Evolutionary conservation across 2,888 invertebrate genomes (phyloP), one percentile per base, ranked within the genome.

Genomic region (Nomada lathburiana): DNA sequence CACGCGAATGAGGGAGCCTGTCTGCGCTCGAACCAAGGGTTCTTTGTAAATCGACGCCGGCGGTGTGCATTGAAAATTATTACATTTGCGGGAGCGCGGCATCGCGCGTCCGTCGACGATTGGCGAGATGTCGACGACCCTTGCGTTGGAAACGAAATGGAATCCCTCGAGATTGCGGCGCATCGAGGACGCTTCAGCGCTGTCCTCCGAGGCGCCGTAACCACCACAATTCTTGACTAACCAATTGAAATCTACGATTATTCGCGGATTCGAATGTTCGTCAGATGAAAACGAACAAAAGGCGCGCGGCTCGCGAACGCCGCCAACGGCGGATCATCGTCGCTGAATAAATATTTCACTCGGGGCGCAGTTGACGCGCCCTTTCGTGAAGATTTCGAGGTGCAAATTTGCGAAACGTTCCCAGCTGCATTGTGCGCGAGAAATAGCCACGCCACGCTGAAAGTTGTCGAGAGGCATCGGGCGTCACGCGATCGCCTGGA

Each of bases 1-100:
- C 84, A 83, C 84, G 70, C 70, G 70, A 70, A 47, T 13, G 0
- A 13, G 59, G 53, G 68, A 65, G 47, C 63, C 60, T 36, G 52
- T 20, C 26, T 70, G 18, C n/a, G 16, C 57, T 20, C 55, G 50
- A 62, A 71, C 68, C 16, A 53, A 67, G 59, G 57, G 23, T 53
- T 52, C 26, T 20, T 20, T 23, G 23, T 23, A 57, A 13, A 57
- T 7, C 11, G 20, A 63, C 18, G 5, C n/a, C 9, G 13, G 20
- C 16, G 23, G 16, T 10, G 11, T 23, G 18, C 7, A 3, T 42
- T 0, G 53, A 9, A 26, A n/a, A 63, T 55, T 53, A 23, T 63
- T 44, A 44, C 63, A 13, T 42, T 53, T 18, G 20, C 52, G 23
- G 9, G 26, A 42, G 29, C 18, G 7, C 0, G 18, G 9, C 7